A percentile compares a stretch with the other conserved stretches of the same genome.
phyloP scores from a whole-genome alignment of 2,797 vertebrate genomes.

The Pachyuromys duprasi region DNA sequence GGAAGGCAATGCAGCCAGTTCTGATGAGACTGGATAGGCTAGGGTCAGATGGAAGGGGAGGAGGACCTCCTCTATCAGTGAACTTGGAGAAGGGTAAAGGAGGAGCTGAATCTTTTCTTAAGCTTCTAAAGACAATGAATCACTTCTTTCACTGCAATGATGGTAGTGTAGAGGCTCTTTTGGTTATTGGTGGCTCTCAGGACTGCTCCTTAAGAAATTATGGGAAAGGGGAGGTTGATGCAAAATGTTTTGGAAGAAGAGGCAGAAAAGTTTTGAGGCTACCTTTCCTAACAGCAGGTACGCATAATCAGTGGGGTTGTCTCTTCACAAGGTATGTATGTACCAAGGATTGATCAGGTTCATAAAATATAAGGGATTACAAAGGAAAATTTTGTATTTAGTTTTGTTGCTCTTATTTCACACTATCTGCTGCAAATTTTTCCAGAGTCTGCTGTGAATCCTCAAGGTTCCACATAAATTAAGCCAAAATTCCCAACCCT shows the following conservation, averaged over 20 bases:
- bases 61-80: too few species aligned
- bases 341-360: neutral
- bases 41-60: too few species aligned
- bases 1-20: too few species aligned
- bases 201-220: neutral
- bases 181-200: neutral
- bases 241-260: neutral
- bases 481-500: neutral
- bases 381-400: conserved; percentile 5
- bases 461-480: neutral
- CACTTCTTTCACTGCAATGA: conserved; percentile 54
- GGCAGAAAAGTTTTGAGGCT: neutral
- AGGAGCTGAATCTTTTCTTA: neutral
- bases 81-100: too few species aligned
- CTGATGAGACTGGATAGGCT: too few species aligned
- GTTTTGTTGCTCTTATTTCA: neutral
- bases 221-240: neutral
- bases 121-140: conserved; percentile 49
- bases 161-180: neutral
- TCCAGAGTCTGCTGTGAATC: neutral
- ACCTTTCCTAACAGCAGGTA: neutral
- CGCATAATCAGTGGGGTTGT: neutral
- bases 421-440: neutral
- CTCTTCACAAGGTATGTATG: neutral
- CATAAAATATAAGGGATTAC: neutral